Evolutionary conservation across 2,888 invertebrate species (phyloP).

Genomic region (Crioceris asparagi): DNA sequence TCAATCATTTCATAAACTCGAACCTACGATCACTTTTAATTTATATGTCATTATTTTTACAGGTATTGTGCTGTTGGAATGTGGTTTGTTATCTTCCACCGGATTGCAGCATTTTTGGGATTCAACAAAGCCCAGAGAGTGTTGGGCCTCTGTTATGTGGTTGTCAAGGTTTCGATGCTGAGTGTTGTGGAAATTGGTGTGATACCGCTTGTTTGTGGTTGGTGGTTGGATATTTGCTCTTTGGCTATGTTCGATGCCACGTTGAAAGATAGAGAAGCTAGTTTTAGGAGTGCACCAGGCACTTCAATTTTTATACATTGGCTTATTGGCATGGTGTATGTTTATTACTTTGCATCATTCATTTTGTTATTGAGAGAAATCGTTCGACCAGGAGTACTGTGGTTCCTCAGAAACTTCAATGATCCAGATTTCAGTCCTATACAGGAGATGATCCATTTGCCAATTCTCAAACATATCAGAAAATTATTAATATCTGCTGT

Average conservation of each 20-base stretch:
- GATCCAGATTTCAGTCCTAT: conserved; percentile 99
- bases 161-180: conserved; percentile 83
- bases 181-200: conserved; percentile 97
- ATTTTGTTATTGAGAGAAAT: conserved; percentile 87
- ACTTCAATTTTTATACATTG: conserved; percentile 98
- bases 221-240: conserved; percentile 99
- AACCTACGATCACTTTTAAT: too few relatives aligned
- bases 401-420: conserved; percentile 96
- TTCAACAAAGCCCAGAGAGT: conserved; percentile 71
- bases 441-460: conserved; percentile 97
- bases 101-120: conserved; percentile 68
- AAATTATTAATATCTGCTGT: conserved; percentile 87
- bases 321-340: conserved; percentile 98
- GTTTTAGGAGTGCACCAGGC: conserved; percentile 84
- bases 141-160: conserved; percentile 87
- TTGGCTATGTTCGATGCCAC: conserved; percentile 85
- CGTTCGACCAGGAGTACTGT: conserved; percentile 89
- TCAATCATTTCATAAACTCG: too few relatives aligned
- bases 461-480: conserved; percentile 82
- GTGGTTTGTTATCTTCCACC: conserved; percentile 70
- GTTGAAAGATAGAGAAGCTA: conserved; percentile 75
- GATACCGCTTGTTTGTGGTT: conserved; percentile 92
- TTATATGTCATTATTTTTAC: too few relatives aligned
- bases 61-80: conserved; percentile 88
- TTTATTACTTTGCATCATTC: conserved; percentile 98